Conservation (phyloP, 2,888 invertebrate species). For the Philereme transversata region DNA sequence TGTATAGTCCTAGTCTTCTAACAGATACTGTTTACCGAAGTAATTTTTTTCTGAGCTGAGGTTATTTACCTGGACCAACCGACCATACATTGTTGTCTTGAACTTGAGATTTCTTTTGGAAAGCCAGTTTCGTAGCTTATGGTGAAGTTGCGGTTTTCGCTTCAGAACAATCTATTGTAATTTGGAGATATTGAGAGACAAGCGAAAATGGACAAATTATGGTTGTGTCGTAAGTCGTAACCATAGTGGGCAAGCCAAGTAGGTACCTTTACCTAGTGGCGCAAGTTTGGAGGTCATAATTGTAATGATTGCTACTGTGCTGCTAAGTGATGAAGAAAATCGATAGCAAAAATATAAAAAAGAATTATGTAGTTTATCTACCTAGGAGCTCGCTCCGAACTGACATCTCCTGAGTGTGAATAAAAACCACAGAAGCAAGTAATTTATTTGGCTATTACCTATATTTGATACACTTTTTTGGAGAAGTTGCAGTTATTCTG, state of each 20-base stretch:
- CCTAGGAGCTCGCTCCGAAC: too few relatives aligned
- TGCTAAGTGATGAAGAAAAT: slow-evolving; percentile 7
- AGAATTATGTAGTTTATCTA: too few relatives aligned
- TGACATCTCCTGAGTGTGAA: too few relatives aligned
- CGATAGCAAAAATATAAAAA: too few relatives aligned
- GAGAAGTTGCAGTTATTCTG: too few relatives aligned
- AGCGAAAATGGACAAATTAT: slow-evolving; percentile 42
- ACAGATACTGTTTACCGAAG: too few relatives aligned
- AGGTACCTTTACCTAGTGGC: slow-evolving; percentile 29
- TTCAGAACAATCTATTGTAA: slow-evolving; percentile 36
- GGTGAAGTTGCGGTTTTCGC: slow-evolving; percentile 46
- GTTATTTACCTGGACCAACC: too few relatives aligned
- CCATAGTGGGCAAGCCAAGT: slow-evolving; percentile 35
- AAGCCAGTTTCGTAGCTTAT: slow-evolving; percentile 40
- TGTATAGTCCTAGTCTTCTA: too few relatives aligned
- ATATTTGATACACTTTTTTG: too few relatives aligned
- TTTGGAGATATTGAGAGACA: slow-evolving; percentile 44
- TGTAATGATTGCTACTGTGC: slow-evolving; percentile 38
- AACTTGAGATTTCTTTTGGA: slow-evolving; percentile 60
- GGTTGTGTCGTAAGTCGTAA: slow-evolving; percentile 46
- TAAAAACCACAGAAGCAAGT: too few relatives aligned
- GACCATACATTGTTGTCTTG: slow-evolving; percentile 40
- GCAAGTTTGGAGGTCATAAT: slow-evolving; percentile 50
- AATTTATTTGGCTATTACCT: too few relatives aligned
- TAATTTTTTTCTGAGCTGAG: too few relatives aligned